These are phyloP conservation scores for Octopus sinensis DNA, from an alignment of 1,140 invertebrate species.

Conservation along the genomic window DNA sequence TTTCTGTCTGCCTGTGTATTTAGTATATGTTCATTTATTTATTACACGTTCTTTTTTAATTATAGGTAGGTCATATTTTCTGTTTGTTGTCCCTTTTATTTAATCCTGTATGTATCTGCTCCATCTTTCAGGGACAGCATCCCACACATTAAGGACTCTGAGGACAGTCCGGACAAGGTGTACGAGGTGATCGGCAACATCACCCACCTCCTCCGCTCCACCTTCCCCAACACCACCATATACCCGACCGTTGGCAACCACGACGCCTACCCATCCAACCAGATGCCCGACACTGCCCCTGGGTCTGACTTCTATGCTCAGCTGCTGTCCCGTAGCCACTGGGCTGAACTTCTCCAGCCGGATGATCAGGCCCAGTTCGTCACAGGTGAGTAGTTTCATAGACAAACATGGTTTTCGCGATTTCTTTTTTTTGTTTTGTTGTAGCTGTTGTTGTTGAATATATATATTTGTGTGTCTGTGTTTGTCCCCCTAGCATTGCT, in stretches of 20 bases:
- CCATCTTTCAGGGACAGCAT: conserved; percentile 52
- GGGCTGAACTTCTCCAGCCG: conserved; percentile 34
- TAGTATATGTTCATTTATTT: too few relatives aligned
- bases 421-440: too few relatives aligned
- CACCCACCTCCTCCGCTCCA: conserved; percentile 34
- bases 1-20: too few relatives aligned
- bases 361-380: conserved; percentile 31
- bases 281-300: conserved; percentile 29
- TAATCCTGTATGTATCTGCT: background rate
- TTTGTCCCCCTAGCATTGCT: too few relatives aligned
- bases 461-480: too few relatives aligned
- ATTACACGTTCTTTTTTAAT: too few relatives aligned
- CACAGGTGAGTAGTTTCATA: conserved; percentile 27
- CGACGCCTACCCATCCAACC: conserved; percentile 50
- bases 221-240: conserved; percentile 50
- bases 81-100: too few relatives aligned
- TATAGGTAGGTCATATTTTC: too few relatives aligned
- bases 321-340: conserved; percentile 46
- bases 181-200: conserved; percentile 45
- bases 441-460: too few relatives aligned
- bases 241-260: conserved; percentile 59
- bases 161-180: conserved; percentile 40
- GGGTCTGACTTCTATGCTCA: conserved; percentile 42
- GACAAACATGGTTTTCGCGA: too few relatives aligned
- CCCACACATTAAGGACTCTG: conserved; percentile 48